These are phyloP conservation scores for Drosophila colorata DNA, from an alignment of 2,888 invertebrate species.

Conservation along the genomic window DNA sequence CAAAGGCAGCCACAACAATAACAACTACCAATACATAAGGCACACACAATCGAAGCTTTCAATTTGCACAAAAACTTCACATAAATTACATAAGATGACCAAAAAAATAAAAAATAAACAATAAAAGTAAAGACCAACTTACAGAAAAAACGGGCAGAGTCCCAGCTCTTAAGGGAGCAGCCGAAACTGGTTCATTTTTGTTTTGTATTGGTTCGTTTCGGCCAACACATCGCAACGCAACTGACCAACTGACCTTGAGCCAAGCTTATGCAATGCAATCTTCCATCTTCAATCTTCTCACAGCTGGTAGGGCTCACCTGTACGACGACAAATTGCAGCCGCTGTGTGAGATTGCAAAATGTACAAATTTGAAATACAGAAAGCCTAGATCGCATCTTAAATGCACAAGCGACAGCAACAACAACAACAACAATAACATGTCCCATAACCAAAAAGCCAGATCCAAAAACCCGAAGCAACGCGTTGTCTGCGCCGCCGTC, in stretches of 20 bases:
- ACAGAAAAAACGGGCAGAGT: conserved; percentile 2
- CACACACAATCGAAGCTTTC: conserved; percentile 66
- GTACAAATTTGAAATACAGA: conserved; percentile 37
- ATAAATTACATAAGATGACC: conserved; percentile 72
- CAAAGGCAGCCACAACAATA: conserved; percentile 5
- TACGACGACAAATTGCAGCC: conserved; percentile 40
- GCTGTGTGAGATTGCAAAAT: conserved; percentile 43
- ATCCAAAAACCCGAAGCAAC: conserved; percentile 35
- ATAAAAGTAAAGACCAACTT: conserved; percentile 33
- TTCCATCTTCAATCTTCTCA: conserved; percentile 31
- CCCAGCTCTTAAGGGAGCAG: conserved; percentile 44
- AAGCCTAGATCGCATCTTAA: conserved; percentile 53
- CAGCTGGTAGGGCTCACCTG: conserved; percentile 20
- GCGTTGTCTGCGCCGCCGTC: conserved; percentile 41
- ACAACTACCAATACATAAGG: conserved; percentile 18
- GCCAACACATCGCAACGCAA: conserved; percentile 15
- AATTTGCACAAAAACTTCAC: conserved; percentile 80
- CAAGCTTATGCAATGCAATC: conserved; percentile 49
- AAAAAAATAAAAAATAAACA: conserved; percentile 46
- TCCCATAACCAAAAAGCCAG: conserved; percentile 41
- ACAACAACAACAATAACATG: conserved; percentile 22
- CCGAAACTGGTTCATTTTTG: conserved; percentile 46
- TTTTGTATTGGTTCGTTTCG: background rate
- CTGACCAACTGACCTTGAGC: conserved; percentile 75
- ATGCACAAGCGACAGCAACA: conserved; percentile 28